Percentiles rank a stretch among this genome's conserved stretches.
Conservation (phyloP, 30 jellyfish, hydroid and myxozoan species). For the Pseudorhiza aurosa region DNA sequence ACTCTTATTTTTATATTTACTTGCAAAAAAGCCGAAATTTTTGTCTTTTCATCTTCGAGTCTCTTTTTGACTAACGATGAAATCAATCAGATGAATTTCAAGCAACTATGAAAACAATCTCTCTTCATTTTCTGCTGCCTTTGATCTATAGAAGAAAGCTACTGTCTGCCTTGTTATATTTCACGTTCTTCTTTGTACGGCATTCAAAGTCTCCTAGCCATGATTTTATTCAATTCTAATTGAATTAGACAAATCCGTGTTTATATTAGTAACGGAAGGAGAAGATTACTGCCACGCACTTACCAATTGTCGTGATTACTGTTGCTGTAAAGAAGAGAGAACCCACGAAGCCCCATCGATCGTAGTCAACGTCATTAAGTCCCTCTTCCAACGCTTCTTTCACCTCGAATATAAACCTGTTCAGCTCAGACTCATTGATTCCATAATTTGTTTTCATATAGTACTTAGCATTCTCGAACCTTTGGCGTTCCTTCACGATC, state of each 20-base stretch:
- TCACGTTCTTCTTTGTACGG: not conserved
- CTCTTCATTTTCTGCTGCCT: too few species aligned
- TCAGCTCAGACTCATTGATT: constrained; percentile 77
- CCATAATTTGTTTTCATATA: constrained; percentile 71
- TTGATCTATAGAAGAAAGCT: too few species aligned
- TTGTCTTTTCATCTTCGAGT: too few species aligned
- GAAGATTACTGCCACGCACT: constrained; percentile 12
- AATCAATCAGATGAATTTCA: too few species aligned
- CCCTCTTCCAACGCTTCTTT: constrained; percentile 89
- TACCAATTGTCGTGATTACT: constrained; percentile 91
- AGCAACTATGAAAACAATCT: too few species aligned
- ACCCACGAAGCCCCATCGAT: constrained; percentile 96
- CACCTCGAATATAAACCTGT: constrained; percentile 65
- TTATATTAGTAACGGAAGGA: not conserved
- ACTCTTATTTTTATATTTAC: too few species aligned
- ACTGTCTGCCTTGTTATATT: too few species aligned
- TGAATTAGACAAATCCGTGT: not conserved
- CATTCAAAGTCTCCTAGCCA: not conserved
- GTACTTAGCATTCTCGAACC: constrained; percentile 71
- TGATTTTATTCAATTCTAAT: not conserved
- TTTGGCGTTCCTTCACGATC: constrained; percentile 52
- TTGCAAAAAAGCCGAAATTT: too few species aligned
- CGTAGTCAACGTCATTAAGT: constrained; percentile 77
- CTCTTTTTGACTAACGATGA: too few species aligned
- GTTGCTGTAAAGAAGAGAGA: constrained; percentile 91